These are phyloP conservation scores for Scaeva pyrastri DNA, from an alignment of 2,888 invertebrate species.

Conservation along the genomic window DNA sequence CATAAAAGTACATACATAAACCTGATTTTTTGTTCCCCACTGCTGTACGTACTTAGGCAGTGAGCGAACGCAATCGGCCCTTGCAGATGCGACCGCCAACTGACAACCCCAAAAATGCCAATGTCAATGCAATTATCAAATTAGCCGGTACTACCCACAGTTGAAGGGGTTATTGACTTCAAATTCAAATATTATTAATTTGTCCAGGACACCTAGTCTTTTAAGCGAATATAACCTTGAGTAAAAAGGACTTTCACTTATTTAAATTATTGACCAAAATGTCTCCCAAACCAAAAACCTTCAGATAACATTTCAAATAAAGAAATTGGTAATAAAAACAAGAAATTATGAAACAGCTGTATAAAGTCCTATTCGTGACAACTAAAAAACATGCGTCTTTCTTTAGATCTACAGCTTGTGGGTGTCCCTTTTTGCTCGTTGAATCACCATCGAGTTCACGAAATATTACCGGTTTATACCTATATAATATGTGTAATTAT, in stretches of 20 bases:
- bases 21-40: no score
- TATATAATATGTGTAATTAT: background rate
- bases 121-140: background rate
- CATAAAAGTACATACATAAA: no score
- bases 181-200: background rate
- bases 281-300: background rate
- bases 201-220: background rate
- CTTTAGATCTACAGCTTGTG: background rate
- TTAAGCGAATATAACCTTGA: no score
- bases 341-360: constrained; percentile 7
- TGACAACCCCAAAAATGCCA: background rate
- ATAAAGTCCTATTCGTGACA: constrained; percentile 6
- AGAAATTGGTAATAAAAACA: background rate
- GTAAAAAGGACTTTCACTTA: background rate
- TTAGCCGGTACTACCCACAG: background rate
- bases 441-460: background rate
- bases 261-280: background rate
- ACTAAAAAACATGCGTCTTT: constrained; percentile 11
- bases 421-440: background rate
- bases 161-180: background rate
- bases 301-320: background rate
- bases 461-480: background rate
- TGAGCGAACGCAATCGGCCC: background rate
- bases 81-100: background rate
- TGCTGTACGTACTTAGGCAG: background rate